Conservation (phyloP, 2,797 vertebrate genomes). For the Eleutherodactylus coqui region DNA sequence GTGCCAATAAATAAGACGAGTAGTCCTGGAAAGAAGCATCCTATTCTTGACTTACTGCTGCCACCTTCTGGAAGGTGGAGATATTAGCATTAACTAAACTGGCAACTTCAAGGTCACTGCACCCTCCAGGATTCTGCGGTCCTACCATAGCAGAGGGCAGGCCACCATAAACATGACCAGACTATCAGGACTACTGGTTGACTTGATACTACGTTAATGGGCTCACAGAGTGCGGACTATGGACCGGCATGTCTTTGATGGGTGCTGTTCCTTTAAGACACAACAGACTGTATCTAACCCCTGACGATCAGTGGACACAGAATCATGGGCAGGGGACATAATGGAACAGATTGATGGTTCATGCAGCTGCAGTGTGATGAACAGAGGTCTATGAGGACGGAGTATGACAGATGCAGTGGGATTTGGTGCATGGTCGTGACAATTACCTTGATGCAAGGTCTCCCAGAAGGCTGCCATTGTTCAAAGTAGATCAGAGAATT, state of each 20-base stretch:
- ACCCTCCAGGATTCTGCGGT: background rate
- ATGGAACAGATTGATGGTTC: background rate
- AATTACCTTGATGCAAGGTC: constrained; percentile 94
- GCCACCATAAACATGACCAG: background rate
- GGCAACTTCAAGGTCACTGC: background rate
- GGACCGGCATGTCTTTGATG: background rate
- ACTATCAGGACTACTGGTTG: background rate
- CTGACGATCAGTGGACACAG: background rate
- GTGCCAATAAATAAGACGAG: too few relatives aligned
- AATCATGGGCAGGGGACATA: background rate
- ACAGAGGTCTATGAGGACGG: constrained; percentile 7
- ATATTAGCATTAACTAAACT: background rate
- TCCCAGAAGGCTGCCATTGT: constrained; percentile 87
- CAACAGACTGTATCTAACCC: background rate
- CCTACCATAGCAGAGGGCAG: background rate
- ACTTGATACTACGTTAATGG: too few relatives aligned
- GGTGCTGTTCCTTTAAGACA: background rate
- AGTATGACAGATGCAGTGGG: constrained; percentile 49
- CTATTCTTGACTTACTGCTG: background rate
- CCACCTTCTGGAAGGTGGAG: background rate
- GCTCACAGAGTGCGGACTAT: background rate
- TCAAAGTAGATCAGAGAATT: constrained; percentile 72
- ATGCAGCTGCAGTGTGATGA: background rate
- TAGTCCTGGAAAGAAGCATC: background rate
- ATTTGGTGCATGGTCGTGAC: background rate